Evolutionary conservation across 2,113 vertebrate genomes (phyloP), one percentile per base, ranked within the genome.

Genomic region (Chauna torquata): DNA sequence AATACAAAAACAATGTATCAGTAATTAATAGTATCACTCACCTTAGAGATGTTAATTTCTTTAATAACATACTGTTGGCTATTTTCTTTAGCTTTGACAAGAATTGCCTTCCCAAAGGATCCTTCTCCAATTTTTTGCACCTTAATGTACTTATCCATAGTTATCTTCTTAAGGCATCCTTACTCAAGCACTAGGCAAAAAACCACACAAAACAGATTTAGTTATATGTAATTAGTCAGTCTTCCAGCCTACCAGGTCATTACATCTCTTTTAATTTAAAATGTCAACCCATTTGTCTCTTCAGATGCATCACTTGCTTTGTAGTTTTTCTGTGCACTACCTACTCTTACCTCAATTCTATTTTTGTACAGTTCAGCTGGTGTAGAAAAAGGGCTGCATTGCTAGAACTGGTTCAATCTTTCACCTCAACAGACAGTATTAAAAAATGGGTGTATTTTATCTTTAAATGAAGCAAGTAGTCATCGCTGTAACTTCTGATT

Each of bases 111-210:
- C 86, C 99, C 99, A 97, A 99, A 99, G 14, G 99, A 99, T 82
- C 99, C 99, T 98, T 99, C 99, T 82, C 99, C 99, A 72, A 99
- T 99, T 98, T 99, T 99, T 95, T 98, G 98, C 66, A 99, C 86
- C 98, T 98, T 99, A 89, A 98, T 98, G 94, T 99, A 99, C 97
- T 99, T 99, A 92, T 99, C 98, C 99, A 99, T 99, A 96, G 91
- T 96, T 98, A 78, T 91, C 34, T 70, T 95, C 86, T 94, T 97
- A 96, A 97, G 96, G 95, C 98, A 97, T 98, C 94, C 83, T 98
- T 98, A 98, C 96, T 95, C 66, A 82, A 97, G 86, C 20, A 72
- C 98, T 99, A 90, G 30, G 69, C 8, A 92, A 76, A 86, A 88
- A 36, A 7, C 4, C 0, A 14, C 15, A 82, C 17, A 65, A 28